These are phyloP conservation scores for Coenonympha glycerion DNA, from an alignment of 2,888 invertebrate genomes.

Conservation along the genomic window DNA sequence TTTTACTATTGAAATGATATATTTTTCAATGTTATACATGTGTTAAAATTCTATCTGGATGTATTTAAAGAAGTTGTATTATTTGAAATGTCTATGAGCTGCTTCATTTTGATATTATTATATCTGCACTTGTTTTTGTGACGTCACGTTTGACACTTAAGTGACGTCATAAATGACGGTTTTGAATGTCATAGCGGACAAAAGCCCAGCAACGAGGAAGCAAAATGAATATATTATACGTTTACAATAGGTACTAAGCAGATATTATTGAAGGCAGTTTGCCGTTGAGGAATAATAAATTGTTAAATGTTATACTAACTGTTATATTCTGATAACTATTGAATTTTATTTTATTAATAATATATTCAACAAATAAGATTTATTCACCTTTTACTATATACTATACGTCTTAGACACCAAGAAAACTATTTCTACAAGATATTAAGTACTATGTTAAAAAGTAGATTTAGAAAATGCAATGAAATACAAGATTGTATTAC, in stretches of 20 bases:
- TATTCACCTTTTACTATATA: not conserved
- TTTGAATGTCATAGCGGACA: not conserved
- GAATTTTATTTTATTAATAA: slow-evolving; percentile 30
- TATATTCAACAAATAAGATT: slow-evolving; percentile 22
- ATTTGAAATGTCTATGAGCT: slow-evolving; percentile 44
- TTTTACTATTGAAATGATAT: too few species aligned
- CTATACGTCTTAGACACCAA: slow-evolving; percentile 12
- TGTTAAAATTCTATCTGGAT: slow-evolving; percentile 36
- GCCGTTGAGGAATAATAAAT: slow-evolving; percentile 23
- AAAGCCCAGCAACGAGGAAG: slow-evolving; percentile 8
- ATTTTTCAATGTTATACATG: slow-evolving; percentile 48
- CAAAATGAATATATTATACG: slow-evolving; percentile 27
- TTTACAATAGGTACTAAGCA: slow-evolving; percentile 34
- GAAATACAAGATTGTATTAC: not conserved
- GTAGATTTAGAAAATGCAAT: slow-evolving; percentile 16
- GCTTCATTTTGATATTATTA: not conserved
- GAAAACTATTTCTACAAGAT: slow-evolving; percentile 26
- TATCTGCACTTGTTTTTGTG: not conserved
- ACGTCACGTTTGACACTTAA: not conserved
- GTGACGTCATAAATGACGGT: not conserved
- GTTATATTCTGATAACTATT: slow-evolving; percentile 37
- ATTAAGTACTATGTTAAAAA: slow-evolving; percentile 18
- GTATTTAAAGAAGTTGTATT: slow-evolving; percentile 30
- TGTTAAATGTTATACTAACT: slow-evolving; percentile 27
- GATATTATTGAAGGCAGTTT: slow-evolving; percentile 34